Conservation (phyloP, 1,140 invertebrate genomes). For the Muscidifurax raptorellus region DNA sequence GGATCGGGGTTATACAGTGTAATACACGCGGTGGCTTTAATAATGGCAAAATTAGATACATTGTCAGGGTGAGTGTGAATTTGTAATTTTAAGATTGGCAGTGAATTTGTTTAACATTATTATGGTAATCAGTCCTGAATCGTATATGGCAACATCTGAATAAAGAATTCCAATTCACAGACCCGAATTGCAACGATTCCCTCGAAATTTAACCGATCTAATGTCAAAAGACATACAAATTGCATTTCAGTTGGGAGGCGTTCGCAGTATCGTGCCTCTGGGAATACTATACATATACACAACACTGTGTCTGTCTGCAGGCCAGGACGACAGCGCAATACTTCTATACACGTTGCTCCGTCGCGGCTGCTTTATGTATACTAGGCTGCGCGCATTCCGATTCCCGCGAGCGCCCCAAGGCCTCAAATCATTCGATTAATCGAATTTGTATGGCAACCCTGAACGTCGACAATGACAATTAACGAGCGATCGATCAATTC, state of each 20-base stretch:
- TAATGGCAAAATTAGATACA: constrained; percentile 18
- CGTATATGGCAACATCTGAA: too few species aligned
- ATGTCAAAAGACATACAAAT: constrained; percentile 27
- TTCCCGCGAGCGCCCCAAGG: constrained; percentile 52
- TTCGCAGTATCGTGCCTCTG: not conserved
- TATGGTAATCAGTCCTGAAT: too few species aligned
- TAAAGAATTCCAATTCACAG: too few species aligned
- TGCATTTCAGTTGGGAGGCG: not conserved
- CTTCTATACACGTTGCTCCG: not conserved
- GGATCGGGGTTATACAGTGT: not conserved
- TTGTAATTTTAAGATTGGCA: not conserved
- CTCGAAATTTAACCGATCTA: constrained; percentile 23
- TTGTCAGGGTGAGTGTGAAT: not conserved
- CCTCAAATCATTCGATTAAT: constrained; percentile 63
- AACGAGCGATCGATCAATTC: constrained; percentile 63
- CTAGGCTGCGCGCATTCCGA: constrained; percentile 24
- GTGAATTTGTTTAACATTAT: too few species aligned
- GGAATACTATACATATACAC: not conserved
- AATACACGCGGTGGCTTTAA: not conserved
- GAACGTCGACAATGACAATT: constrained; percentile 63
- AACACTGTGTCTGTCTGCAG: not conserved
- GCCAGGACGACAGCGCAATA: not conserved
- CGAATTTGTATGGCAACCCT: constrained; percentile 60
- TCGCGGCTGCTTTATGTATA: not conserved
- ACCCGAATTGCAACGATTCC: not conserved